Evolutionary conservation across 2,797 vertebrate species (phyloP).

Genomic region (Champsocephalus esox): DNA sequence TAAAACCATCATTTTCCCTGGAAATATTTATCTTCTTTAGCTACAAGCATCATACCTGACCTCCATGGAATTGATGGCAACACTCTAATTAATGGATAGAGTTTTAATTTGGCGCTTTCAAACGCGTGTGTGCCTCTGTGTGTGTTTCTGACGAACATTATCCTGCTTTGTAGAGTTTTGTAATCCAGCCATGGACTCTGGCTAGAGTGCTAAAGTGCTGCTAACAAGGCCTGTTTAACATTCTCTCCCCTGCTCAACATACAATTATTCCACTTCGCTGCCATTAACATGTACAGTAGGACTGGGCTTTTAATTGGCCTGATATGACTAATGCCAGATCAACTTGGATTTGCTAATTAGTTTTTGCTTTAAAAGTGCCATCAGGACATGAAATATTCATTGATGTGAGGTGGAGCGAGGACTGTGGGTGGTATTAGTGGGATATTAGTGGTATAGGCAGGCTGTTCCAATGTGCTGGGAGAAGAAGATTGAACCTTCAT

Average conservation of each 20-base stretch:
- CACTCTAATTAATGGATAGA: conserved; percentile 78
- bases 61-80: conserved; percentile 68
- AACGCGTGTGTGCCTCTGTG: conserved; percentile 43
- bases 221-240: conserved; percentile 89
- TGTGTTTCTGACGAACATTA: conserved; percentile 71
- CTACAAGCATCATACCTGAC: conserved; percentile 72
- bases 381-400: conserved; percentile 88
- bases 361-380: conserved; percentile 87
- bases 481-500: conserved; percentile 74
- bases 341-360: conserved; percentile 89
- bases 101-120: conserved; percentile 65
- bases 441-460: conserved; percentile 80
- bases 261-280: conserved; percentile 86
- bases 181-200: conserved; percentile 83
- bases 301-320: conserved; percentile 86
- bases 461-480: conserved; percentile 68
- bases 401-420: conserved; percentile 82
- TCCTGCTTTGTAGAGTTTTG: conserved; percentile 82
- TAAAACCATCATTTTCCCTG: conserved; percentile 73
- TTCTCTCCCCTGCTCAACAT: conserved; percentile 86
- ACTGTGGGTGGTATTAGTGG: conserved; percentile 85
- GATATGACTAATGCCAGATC: conserved; percentile 88
- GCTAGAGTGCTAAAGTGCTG: conserved; percentile 86
- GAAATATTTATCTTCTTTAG: conserved; percentile 70
- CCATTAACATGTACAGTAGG: conserved; percentile 87